Conservation (phyloP, 2,888 invertebrate genomes). For the Salticus scenicus region DNA sequence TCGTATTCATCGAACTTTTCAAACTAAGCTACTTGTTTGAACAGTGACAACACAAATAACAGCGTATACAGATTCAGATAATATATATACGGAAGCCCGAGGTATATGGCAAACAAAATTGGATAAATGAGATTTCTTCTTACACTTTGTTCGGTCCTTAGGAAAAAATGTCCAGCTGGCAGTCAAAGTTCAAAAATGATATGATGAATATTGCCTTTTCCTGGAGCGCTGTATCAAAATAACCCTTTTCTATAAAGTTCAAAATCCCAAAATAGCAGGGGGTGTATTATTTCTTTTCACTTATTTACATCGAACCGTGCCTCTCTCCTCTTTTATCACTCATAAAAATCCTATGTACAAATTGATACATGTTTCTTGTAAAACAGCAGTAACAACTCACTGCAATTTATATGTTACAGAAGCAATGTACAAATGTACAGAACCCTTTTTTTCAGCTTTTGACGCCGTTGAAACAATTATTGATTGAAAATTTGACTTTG, state of each 20-base stretch:
- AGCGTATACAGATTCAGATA: conserved; percentile 48
- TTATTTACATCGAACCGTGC: conserved; percentile 34
- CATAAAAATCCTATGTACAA: conserved; percentile 58
- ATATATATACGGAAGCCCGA: conserved; percentile 65
- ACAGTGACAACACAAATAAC: conserved; percentile 64
- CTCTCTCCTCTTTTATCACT: not conserved
- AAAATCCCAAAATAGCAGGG: conserved; percentile 50
- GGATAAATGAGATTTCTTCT: not conserved
- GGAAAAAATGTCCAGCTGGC: conserved; percentile 33
- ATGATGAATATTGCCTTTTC: conserved; percentile 57
- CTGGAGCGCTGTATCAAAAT: conserved; percentile 40
- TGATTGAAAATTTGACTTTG: too few species aligned
- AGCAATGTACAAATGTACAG: conserved; percentile 1
- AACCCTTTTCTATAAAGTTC: conserved; percentile 29
- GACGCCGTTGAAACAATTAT: not conserved
- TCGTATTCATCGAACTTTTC: conserved; percentile 70
- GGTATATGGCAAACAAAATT: conserved; percentile 45
- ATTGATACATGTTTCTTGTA: not conserved
- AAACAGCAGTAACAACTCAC: not conserved
- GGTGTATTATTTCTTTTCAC: conserved; percentile 7
- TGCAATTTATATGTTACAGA: not conserved
- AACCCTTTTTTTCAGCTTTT: not conserved
- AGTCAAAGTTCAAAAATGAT: conserved; percentile 51
- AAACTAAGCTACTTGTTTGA: conserved; percentile 64
- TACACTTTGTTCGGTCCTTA: conserved; percentile 32